phyloP scores from a whole-genome alignment of 2,888 invertebrate species.

The Drosophila nr. fundita region DNA sequence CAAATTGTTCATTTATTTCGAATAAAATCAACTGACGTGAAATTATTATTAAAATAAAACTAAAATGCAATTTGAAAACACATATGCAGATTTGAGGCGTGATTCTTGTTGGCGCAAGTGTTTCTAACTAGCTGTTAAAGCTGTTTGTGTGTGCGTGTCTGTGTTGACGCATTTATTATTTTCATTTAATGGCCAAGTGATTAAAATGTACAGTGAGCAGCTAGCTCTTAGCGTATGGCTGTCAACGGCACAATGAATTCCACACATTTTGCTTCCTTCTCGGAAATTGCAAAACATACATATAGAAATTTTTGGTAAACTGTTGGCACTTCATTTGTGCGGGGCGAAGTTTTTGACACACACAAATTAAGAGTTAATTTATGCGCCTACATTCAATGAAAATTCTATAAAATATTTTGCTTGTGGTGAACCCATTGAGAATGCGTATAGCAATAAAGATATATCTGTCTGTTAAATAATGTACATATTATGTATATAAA shows the following conservation, averaged over 20 bases:
- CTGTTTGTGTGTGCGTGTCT: neutral
- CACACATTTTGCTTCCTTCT: constrained; percentile 27
- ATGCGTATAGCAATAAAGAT: neutral
- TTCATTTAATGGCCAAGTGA: constrained; percentile 41
- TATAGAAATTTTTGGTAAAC: neutral
- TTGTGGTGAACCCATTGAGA: neutral
- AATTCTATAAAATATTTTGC: neutral
- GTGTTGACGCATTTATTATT: constrained; percentile 40
- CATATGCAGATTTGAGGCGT: neutral
- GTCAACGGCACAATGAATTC: constrained; percentile 44
- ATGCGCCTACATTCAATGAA: neutral
- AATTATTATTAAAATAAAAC: neutral
- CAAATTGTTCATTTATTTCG: neutral
- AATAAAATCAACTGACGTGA: neutral
- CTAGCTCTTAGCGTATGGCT: constrained; percentile 22
- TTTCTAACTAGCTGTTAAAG: constrained; percentile 17
- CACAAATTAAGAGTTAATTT: constrained; percentile 12
- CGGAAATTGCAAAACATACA: constrained; percentile 6
- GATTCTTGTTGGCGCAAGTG: constrained; percentile 23
- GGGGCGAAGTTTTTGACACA: constrained; percentile 7
- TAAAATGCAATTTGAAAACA: neutral
- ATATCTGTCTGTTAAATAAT: neutral
- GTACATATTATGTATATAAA: neutral
- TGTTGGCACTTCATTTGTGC: constrained; percentile 29
- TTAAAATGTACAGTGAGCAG: constrained; percentile 24